Conservation (phyloP, 2,113 vertebrate species). For the Notechis scutatus region DNA sequence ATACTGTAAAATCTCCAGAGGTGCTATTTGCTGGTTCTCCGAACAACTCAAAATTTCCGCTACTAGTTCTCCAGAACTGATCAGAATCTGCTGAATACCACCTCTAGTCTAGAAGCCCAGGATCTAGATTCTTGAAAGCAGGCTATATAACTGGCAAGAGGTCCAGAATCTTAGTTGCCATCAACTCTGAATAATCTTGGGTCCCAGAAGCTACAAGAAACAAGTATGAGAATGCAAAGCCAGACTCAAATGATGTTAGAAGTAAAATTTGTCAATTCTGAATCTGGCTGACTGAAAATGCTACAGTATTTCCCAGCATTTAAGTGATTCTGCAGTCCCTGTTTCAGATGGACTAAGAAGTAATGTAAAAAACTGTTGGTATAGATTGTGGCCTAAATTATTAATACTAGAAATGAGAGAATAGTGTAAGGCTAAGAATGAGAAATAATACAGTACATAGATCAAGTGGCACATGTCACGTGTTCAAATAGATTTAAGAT, state of each 20-base stretch:
- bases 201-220: background rate
- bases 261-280: background rate
- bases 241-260: background rate
- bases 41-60: too few relatives aligned
- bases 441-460: background rate
- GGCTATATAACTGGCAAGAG: background rate
- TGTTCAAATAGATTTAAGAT: background rate
- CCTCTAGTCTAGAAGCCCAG: background rate
- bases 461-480: background rate
- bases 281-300: background rate
- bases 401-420: background rate
- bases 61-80: too few relatives aligned
- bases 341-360: background rate
- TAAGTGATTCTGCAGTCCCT: background rate
- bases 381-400: background rate
- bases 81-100: too few relatives aligned
- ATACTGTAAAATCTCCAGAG: too few relatives aligned
- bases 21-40: too few relatives aligned
- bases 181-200: background rate
- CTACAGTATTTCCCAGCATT: background rate
- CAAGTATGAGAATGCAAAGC: background rate
- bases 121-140: background rate
- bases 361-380: background rate
- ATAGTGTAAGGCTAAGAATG: background rate
- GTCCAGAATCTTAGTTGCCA: background rate